A percentile compares a stretch with the other conserved stretches of the same genome.
These are phyloP conservation scores for Dendrolimus kikuchii DNA, from an alignment of 1,140 invertebrate species.

Conservation along the genomic window DNA sequence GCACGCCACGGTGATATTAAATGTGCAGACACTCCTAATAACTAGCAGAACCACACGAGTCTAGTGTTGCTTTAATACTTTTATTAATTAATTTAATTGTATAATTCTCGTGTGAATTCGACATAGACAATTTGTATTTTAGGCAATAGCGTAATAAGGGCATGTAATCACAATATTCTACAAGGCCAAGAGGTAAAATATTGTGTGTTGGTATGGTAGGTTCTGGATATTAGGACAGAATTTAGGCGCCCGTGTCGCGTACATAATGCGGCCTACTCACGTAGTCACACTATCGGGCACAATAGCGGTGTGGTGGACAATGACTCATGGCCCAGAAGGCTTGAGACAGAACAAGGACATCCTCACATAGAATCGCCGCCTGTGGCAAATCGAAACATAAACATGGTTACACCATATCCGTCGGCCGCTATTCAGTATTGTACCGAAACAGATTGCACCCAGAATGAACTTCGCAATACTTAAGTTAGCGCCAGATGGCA, in stretches of 20 bases:
- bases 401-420: slow-evolving; percentile 65
- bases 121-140: not conserved
- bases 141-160: too few species aligned
- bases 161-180: too few species aligned
- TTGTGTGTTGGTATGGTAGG: not conserved
- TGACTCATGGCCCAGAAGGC: slow-evolving; percentile 41
- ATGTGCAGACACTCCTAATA: not conserved
- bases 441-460: slow-evolving; percentile 62
- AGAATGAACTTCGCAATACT: slow-evolving; percentile 62
- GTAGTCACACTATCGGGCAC: slow-evolving; percentile 32
- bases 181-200: too few species aligned
- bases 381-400: slow-evolving; percentile 61
- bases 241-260: not conserved
- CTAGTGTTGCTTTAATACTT: too few species aligned
- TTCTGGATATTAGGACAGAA: not conserved
- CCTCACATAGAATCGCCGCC: slow-evolving; percentile 32
- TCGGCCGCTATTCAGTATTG: slow-evolving; percentile 58
- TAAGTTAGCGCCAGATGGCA: slow-evolving; percentile 45
- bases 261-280: slow-evolving; percentile 22
- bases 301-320: slow-evolving; percentile 32
- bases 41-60: not conserved
- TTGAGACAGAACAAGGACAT: slow-evolving; percentile 60
- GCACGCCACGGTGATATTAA: not conserved
- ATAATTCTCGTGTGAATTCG: slow-evolving; percentile 6
- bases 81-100: too few species aligned